Percentiles rank a stretch among this genome's conserved stretches.
Conservation (phyloP, 2,797 vertebrate species). For the Platyrinchus mystaceus region DNA sequence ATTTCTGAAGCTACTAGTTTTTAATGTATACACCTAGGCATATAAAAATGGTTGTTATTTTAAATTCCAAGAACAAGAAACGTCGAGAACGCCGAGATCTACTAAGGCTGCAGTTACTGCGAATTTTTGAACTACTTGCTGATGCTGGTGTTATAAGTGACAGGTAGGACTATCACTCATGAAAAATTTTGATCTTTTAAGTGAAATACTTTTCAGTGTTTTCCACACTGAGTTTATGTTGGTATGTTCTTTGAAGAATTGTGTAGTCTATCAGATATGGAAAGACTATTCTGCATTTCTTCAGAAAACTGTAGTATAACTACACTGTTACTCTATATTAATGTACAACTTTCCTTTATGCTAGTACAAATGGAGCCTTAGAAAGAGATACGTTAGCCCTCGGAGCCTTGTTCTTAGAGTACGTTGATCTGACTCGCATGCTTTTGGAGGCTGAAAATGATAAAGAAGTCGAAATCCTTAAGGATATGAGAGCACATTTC, state of each 20-base stretch:
- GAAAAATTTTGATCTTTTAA: not conserved
- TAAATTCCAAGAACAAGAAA: conserved; percentile 90
- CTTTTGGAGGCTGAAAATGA: conserved; percentile 98
- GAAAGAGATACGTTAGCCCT: conserved; percentile 94
- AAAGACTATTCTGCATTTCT: not conserved
- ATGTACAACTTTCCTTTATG: conserved; percentile 4
- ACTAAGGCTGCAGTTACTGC: conserved; percentile 89
- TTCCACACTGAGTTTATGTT: not conserved
- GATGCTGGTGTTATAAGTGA: conserved; percentile 99
- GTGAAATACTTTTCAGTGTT: not conserved
- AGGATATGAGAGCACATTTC: conserved; percentile 98
- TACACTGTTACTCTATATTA: not conserved
- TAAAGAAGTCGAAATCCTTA: conserved; percentile 97
- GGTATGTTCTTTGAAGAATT: not conserved
- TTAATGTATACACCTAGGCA: not conserved
- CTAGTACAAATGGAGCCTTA: conserved; percentile 94
- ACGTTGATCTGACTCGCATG: conserved; percentile 97
- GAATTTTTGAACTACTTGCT: conserved; percentile 96
- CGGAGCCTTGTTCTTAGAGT: conserved; percentile 96
- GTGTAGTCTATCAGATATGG: not conserved
- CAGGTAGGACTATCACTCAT: conserved; percentile 78
- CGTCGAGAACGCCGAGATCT: conserved; percentile 93
- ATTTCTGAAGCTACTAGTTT: not conserved
- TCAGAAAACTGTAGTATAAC: not conserved
- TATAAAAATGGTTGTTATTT: not conserved